These are phyloP conservation scores for Staurois parvus DNA, from an alignment of 2,797 vertebrate genomes.

Conservation along the genomic window DNA sequence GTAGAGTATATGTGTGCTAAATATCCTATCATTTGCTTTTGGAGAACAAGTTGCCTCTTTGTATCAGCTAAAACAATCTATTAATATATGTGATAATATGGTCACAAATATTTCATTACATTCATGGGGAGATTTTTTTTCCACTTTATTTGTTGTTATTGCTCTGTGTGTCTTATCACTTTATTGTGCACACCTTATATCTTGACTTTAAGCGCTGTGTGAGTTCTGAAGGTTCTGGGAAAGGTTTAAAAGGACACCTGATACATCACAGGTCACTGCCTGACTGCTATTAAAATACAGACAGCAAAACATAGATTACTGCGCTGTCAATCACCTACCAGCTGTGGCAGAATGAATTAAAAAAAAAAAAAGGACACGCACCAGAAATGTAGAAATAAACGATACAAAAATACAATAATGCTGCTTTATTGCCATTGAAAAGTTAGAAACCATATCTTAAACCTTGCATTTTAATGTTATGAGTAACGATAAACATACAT, in stretches of 20 bases:
- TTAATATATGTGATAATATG: not conserved
- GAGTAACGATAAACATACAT: no score
- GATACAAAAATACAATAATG: not conserved
- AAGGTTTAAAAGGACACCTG: not conserved
- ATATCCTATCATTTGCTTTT: no score
- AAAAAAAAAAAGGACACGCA: not conserved
- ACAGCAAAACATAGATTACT: not conserved
- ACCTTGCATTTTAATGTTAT: not conserved
- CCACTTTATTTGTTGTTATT: not conserved
- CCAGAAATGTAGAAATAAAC: not conserved
- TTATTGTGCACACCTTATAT: not conserved
- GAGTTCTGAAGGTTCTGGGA: not conserved
- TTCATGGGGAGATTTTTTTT: not conserved
- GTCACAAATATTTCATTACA: not conserved
- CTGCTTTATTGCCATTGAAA: not conserved
- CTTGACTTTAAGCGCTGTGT: not conserved
- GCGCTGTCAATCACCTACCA: slow-evolving; percentile 1
- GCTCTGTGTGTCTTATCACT: not conserved
- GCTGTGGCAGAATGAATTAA: not conserved
- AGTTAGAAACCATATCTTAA: not conserved
- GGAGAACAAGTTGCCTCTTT: not conserved
- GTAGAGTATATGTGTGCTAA: no score
- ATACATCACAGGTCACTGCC: slow-evolving; percentile 18
- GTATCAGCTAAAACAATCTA: not conserved
- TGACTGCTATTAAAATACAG: slow-evolving; percentile 1